Evolutionary conservation across 2,797 vertebrate species (phyloP).

Genomic region (Lycodopsis pacificus): DNA sequence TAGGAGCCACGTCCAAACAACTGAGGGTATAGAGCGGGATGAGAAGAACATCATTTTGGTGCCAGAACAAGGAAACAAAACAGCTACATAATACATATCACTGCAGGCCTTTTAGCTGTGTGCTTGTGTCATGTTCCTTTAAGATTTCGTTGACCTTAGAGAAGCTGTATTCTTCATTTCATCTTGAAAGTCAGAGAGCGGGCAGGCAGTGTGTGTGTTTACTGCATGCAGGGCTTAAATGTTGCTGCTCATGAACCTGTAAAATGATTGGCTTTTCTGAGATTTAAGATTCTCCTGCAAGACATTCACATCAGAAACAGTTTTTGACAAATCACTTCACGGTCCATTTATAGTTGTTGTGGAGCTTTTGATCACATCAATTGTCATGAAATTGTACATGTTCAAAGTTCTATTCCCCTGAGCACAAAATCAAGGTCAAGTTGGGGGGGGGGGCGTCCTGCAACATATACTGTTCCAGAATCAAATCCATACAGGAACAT

Average conservation of each 20-base stretch:
- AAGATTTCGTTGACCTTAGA: not conserved
- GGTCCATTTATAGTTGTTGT: not conserved
- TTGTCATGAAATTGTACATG: not conserved
- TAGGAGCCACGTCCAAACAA: not conserved
- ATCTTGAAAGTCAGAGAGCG: constrained; percentile 12
- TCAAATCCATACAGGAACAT: not conserved
- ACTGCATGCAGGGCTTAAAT: not conserved
- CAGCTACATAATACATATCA: not conserved
- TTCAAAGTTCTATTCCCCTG: not conserved
- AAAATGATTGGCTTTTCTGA: not conserved
- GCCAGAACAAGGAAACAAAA: constrained; percentile 1
- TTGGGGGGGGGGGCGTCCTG: not conserved
- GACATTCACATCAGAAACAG: not conserved
- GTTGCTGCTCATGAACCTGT: not conserved
- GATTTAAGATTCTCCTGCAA: not conserved
- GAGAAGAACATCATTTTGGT: constrained; percentile 9
- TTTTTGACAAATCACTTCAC: not conserved
- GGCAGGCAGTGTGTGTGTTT: not conserved
- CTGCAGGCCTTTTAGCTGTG: not conserved
- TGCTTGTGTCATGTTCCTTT: not conserved
- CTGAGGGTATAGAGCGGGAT: not conserved
- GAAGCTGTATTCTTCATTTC: not conserved
- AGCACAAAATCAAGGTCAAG: not conserved
- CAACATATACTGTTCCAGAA: not conserved
- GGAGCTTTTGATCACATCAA: not conserved